phyloP scores from a whole-genome alignment of 2,888 invertebrate genomes.

The Pollenia griseotomentosa region DNA sequence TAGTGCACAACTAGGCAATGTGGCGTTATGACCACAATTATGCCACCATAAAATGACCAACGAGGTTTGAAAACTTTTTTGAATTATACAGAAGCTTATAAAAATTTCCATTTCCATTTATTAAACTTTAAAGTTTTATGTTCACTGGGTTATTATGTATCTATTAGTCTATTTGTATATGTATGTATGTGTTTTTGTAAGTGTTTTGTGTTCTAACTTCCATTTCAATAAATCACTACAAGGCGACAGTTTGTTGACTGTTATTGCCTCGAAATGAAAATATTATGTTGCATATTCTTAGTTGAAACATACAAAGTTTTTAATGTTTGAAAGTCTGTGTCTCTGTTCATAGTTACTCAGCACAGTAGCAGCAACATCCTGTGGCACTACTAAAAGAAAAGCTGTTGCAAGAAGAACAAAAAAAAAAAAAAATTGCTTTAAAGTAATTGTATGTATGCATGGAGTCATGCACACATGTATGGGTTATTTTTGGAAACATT shows the following conservation, averaged over 20 bases:
- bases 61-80: too few relatives aligned
- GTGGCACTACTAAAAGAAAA: conserved; percentile 19
- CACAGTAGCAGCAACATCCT: conserved; percentile 36
- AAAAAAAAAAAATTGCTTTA: conserved; percentile 8
- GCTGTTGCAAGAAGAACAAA: conserved; percentile 7
- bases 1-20: too few relatives aligned
- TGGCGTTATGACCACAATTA: too few relatives aligned
- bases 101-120: too few relatives aligned
- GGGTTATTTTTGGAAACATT: not conserved
- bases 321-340: conserved; percentile 1
- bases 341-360: conserved; percentile 5
- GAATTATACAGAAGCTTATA: too few relatives aligned
- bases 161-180: not conserved
- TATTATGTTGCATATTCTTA: conserved; percentile 72
- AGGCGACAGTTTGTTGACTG: conserved; percentile 76
- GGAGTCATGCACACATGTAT: not conserved
- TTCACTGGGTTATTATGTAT: conserved; percentile 28
- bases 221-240: conserved; percentile 74
- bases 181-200: not conserved
- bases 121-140: not conserved
- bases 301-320: conserved; percentile 29
- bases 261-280: conserved; percentile 76
- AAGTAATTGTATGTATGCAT: conserved; percentile 26
- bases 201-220: conserved; percentile 56
- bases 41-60: too few relatives aligned